These are phyloP conservation scores for Notiomystis cincta DNA, from an alignment of 2,113 vertebrate genomes.

Conservation along the genomic window DNA sequence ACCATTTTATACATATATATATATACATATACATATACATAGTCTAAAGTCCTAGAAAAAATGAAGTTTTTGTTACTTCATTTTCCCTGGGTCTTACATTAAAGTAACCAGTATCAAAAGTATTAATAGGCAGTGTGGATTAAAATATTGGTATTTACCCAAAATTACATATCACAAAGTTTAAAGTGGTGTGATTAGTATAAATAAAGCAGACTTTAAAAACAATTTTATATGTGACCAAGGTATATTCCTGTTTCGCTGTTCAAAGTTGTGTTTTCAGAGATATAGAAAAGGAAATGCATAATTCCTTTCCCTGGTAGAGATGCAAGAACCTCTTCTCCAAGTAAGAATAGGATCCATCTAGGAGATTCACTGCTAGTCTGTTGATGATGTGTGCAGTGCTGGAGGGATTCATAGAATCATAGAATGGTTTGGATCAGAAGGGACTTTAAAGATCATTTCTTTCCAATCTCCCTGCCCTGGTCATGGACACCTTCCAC, in stretches of 20 bases:
- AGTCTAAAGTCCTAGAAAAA: background rate
- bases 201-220: background rate
- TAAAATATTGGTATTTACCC: background rate
- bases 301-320: background rate
- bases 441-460: background rate
- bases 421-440: background rate
- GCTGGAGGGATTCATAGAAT: background rate
- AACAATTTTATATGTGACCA: background rate
- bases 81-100: background rate
- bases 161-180: background rate
- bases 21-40: accelerated
- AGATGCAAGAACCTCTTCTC: background rate
- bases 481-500: background rate
- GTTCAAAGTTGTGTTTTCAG: background rate
- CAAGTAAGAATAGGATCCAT: background rate
- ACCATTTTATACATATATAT: background rate
- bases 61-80: background rate
- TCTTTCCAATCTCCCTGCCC: background rate
- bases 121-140: background rate
- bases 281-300: background rate
- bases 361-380: background rate
- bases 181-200: background rate
- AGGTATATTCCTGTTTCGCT: background rate
- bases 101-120: background rate
- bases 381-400: background rate